Evolutionary conservation across 2,113 vertebrate genomes (phyloP).

Genomic region (Zosterops hypoxanthus): DNA sequence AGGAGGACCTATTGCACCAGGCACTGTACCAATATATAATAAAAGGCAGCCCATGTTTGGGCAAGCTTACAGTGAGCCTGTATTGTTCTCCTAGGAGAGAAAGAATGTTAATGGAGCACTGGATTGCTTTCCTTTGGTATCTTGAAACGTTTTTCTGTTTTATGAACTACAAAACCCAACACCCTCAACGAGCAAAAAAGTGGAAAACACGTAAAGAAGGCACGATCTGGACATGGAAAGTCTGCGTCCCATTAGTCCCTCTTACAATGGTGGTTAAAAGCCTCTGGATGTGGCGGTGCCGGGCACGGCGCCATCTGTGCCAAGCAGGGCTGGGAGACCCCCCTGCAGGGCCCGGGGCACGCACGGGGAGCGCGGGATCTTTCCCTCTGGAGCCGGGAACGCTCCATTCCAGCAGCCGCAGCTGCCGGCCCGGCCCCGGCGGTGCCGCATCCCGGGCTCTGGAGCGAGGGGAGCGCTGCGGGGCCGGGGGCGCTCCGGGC

Average conservation of each 20-base stretch:
- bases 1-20: neutral
- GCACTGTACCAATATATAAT: neutral
- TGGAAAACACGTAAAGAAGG: neutral
- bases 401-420: neutral
- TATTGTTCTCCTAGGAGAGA: conserved; percentile 14
- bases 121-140: neutral
- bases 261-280: neutral
- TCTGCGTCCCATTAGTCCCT: neutral
- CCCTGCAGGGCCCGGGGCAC: neutral
- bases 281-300: neutral
- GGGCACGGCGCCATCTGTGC: neutral
- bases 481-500: no score
- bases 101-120: neutral
- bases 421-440: neutral
- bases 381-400: neutral
- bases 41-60: conserved; percentile 45
- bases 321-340: neutral
- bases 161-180: neutral
- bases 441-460: neutral
- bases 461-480: neutral
- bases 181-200: neutral
- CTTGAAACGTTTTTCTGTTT: neutral
- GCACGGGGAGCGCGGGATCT: neutral
- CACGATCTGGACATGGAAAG: neutral
- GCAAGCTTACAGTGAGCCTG: neutral